phyloP scores from a whole-genome alignment of 2,888 invertebrate genomes.

The Spodoptera picta region DNA sequence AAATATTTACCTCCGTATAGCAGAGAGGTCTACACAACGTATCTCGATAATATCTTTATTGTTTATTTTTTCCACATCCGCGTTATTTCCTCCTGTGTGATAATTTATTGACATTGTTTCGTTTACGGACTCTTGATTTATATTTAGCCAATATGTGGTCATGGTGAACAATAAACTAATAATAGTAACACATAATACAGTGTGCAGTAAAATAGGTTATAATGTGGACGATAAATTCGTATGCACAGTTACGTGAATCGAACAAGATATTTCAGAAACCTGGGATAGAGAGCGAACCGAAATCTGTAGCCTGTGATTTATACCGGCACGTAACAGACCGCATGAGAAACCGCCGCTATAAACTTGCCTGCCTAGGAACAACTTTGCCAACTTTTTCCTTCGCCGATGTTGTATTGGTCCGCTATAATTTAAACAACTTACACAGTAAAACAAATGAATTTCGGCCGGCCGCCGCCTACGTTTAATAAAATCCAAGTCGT shows the following conservation, averaged over 20 bases:
- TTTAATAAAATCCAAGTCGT: constrained; percentile 77
- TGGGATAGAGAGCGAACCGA: constrained; percentile 17
- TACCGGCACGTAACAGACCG: constrained; percentile 32
- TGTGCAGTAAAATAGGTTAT: constrained; percentile 19
- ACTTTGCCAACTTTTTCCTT: constrained; percentile 56
- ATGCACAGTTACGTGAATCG: constrained; percentile 22
- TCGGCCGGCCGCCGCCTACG: constrained; percentile 61
- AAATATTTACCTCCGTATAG: too few species aligned
- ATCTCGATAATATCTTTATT: constrained; percentile 21
- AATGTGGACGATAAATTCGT: constrained; percentile 35
- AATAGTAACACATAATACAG: constrained; percentile 47
- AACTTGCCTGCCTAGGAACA: constrained; percentile 35
- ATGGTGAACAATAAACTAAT: constrained; percentile 58
- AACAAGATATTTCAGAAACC: constrained; percentile 14
- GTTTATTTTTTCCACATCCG: constrained; percentile 63
- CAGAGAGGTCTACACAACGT: neutral
- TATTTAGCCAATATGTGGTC: constrained; percentile 62
- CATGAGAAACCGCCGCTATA: constrained; percentile 26
- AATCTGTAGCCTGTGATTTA: constrained; percentile 34
- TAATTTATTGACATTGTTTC: constrained; percentile 74
- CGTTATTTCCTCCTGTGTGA: constrained; percentile 64
- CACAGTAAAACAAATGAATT: constrained; percentile 66
- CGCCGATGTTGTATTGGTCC: constrained; percentile 55
- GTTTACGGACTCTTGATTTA: constrained; percentile 71
- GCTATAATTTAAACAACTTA: constrained; percentile 66